Base-by-base conservation (phyloP, 1,140 invertebrate genomes). In the Macrobrachium rosenbergii region DNA sequence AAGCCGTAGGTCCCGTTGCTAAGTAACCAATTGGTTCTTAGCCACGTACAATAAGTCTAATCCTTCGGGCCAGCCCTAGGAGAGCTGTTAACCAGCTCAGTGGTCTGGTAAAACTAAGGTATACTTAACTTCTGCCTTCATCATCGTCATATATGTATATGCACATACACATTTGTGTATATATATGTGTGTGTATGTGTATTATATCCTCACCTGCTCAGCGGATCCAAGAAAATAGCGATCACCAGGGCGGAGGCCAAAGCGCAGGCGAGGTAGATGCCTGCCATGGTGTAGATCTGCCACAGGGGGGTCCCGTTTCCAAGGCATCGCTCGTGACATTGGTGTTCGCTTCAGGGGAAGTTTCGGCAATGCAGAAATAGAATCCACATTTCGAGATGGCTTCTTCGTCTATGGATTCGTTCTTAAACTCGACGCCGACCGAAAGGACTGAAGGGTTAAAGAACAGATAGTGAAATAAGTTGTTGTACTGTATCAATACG, bases 181-280 rank as follows among this genome's bases (percentile, higher is more conserved):
- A 3, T 37, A 3, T 37, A 37, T 37, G 1, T 37, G 21, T 62
- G 21, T 52, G 14, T 45, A 8, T 8, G 19, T 28, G 7, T 80
- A 16, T 6, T 14, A 59, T 14, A 17, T n/a, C 1, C 52, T 60
- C 92, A 96, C 94, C 96, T 95, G 86, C 95, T 96, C 0, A 98
- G 93, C 6, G 97, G 96, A 93, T 99, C 98, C 37, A 99, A 94
- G 81, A 98, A 95, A 8, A 98, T 90, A 5, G 95, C 95, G 60
- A 99, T 95, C 88, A 99, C 95, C 52, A 96, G 92, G 0, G 97
- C 95, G 2, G 97, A 97, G 2, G 97, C 92, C 28, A 97, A 91
- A n/a, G 98, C 95, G 91, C 96, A 98, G 0, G 94, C 95, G 43
- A 98, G 93, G 92, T 98, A 99, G 89, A 99, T 97, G 80, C 95